Evolutionary conservation across 2,888 invertebrate species (phyloP).

Genomic region (Camponotus fellah): DNA sequence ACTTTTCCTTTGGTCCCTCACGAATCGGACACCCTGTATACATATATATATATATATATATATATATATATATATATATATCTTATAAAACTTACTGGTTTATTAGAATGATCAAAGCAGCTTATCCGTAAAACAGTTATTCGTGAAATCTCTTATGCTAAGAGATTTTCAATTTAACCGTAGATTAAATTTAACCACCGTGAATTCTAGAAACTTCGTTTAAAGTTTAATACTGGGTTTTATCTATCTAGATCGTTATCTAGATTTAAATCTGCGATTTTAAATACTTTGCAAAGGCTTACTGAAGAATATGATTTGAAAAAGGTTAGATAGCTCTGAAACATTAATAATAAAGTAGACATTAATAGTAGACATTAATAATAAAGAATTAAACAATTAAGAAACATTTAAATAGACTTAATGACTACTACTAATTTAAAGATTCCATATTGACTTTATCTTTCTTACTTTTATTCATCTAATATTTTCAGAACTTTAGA

Average conservation of each 20-base stretch:
- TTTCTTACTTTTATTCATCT: neutral
- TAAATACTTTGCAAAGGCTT: slow-evolving; percentile 19
- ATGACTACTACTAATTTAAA: neutral
- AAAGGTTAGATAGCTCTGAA: neutral
- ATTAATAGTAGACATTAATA: neutral
- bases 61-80: neutral
- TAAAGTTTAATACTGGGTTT: slow-evolving; percentile 48
- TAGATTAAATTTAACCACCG: slow-evolving; percentile 50
- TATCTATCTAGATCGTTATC: slow-evolving; percentile 49
- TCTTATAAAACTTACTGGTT: neutral
- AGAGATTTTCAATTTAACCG: slow-evolving; percentile 44
- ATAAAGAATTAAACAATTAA: slow-evolving; percentile 16
- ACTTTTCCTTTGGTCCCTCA: too few relatives aligned
- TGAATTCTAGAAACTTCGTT: slow-evolving; percentile 50
- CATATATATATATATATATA: neutral
- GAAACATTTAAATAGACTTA: neutral
- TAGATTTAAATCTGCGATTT: slow-evolving; percentile 49
- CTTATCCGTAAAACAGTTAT: slow-evolving; percentile 24
- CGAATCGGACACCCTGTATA: too few relatives aligned
- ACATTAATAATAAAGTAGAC: neutral
- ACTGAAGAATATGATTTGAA: neutral
- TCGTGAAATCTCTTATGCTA: slow-evolving; percentile 30
- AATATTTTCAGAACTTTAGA: neutral
- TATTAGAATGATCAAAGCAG: neutral
- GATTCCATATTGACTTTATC: neutral